Percentiles rank a stretch among this genome's conserved stretches.
Conservation (phyloP, 2,113 vertebrate genomes). For the Halichoerus grypus region DNA sequence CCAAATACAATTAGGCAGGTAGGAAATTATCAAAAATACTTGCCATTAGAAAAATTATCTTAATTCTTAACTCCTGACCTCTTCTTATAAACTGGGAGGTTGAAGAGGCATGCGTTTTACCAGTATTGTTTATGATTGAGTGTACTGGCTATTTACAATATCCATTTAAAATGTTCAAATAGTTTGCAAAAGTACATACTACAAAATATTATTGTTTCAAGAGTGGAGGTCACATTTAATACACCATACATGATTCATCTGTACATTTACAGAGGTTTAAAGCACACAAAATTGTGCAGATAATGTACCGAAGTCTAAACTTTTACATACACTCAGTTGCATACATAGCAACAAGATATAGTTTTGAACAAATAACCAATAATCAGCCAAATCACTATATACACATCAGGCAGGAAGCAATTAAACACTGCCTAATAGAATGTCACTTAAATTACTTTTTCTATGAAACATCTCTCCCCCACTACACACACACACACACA, state of each 20-base stretch:
- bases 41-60: conserved; percentile 88
- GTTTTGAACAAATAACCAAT: conserved; percentile 87
- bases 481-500: not conserved
- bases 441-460: conserved; percentile 84
- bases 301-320: conserved; percentile 84
- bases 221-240: conserved; percentile 84
- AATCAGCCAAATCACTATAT: conserved; percentile 88
- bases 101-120: conserved; percentile 85
- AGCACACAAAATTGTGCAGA: conserved; percentile 91
- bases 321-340: conserved; percentile 85
- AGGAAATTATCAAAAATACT: conserved; percentile 91
- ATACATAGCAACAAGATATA: conserved; percentile 87
- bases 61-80: conserved; percentile 86
- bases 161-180: conserved; percentile 86
- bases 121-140: conserved; percentile 80
- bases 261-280: conserved; percentile 87
- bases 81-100: conserved; percentile 82
- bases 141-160: conserved; percentile 80
- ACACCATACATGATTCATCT: conserved; percentile 82
- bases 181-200: conserved; percentile 85
- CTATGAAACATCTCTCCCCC: conserved; percentile 60
- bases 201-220: conserved; percentile 87
- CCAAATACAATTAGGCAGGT: conserved; percentile 87
- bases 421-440: conserved; percentile 84
- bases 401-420: conserved; percentile 88